Conservation (phyloP, 2,797 vertebrate species). For the Naso thynnoides region DNA sequence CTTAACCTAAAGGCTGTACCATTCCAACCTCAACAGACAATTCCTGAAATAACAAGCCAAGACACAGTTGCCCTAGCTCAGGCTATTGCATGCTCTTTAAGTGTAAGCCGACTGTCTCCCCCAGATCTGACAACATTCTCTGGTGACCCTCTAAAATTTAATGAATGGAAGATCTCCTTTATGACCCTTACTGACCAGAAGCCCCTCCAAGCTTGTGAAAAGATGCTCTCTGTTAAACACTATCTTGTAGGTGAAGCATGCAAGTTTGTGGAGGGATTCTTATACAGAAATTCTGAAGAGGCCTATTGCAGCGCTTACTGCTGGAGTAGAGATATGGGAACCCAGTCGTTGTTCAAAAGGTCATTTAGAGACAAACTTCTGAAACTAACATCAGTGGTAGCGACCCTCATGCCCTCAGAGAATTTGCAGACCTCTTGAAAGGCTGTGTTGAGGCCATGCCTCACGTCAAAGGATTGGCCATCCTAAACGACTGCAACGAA, state of each 20-base stretch:
- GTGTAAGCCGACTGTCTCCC: neutral
- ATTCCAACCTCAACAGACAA: too few species aligned
- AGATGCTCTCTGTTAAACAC: neutral
- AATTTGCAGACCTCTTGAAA: too few species aligned
- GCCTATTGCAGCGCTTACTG: too few species aligned
- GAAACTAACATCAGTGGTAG: too few species aligned
- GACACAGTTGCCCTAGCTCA: neutral
- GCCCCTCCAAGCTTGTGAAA: neutral
- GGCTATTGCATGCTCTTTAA: neutral
- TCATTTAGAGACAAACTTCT: neutral
- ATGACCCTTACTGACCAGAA: neutral
- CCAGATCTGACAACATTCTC: neutral
- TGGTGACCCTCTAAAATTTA: neutral
- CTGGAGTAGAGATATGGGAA: too few species aligned
- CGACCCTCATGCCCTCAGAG: too few species aligned
- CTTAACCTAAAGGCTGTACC: too few species aligned
- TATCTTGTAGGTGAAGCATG: neutral
- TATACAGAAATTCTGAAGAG: neutral
- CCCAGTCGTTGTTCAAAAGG: too few species aligned
- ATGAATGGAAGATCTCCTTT: neutral
- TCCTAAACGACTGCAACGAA: too few species aligned
- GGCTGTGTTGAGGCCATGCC: too few species aligned
- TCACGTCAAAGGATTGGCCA: too few species aligned
- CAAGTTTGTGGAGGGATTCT: neutral
- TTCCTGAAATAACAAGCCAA: too few species aligned